Base-by-base conservation (phyloP, 2,797 vertebrate genomes). In the Hypotaenidia philippensis region DNA sequence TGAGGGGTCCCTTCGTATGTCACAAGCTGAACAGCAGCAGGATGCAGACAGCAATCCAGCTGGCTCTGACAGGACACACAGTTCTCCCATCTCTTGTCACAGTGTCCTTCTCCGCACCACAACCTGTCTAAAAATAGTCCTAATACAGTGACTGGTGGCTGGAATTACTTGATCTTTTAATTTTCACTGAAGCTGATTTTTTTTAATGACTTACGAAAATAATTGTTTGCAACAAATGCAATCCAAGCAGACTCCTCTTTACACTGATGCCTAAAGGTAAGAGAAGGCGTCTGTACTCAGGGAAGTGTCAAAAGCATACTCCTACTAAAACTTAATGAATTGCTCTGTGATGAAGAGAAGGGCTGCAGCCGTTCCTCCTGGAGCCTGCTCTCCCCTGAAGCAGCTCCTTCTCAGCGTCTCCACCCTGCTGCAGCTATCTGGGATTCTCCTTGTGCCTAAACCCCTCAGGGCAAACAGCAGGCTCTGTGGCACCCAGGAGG, bases 21-120 rank as follows among this genome's bases (percentile, higher is more conserved):
- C 38, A 31, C 32, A 36, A 75, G 14, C 40, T 50, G 52, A 83
- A 41, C 34, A 1, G 2, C 8, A 60, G 20, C 19, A 61, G 34
- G 40, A 17, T n/a, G 12, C n/a, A 65, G 59, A 47, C 19, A 36
- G 22, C 41, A 86, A 52, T 47, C 50, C 29, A 36, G 22, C 19
- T 36, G 20, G 15, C 14, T 75, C 25, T 0, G 1, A 16, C 1
- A 55, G 25, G 40, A 34, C 18, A 70, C 5, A 4, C 18, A 16
- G 19, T 50, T 3, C 6, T 16, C 23, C 10, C 29, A 47, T 8
- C 61, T 29, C 20, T 18, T 59, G 23, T 25, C 16, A 19, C 31
- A 4, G 6, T 3, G 3, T 18, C 49, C 26, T 69, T 68, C 25
- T 69, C 40, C 7, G 19, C 41, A 53, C 8, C 9, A 47, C 63